Evolutionary conservation across 2,888 invertebrate species (phyloP).

Genomic region (Lochmaea crataegi): DNA sequence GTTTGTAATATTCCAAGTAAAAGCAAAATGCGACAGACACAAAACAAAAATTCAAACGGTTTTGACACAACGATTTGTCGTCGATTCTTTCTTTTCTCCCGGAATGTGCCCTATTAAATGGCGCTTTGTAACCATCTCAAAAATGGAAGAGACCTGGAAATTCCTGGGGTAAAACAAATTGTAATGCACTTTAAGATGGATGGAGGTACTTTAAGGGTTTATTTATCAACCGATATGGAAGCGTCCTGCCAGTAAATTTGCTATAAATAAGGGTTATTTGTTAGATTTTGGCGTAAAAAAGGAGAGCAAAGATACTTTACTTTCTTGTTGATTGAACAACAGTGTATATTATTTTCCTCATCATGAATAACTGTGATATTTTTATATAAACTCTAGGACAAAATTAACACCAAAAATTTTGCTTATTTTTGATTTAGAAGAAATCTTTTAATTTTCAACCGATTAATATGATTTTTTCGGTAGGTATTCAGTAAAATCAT

Average conservation of each 20-base stretch:
- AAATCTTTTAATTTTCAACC: too few species aligned
- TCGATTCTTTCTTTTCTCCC: not conserved
- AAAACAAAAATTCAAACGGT: not conserved
- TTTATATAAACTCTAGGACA: too few species aligned
- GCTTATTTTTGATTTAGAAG: too few species aligned
- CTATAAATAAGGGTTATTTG: slow-evolving; percentile 53
- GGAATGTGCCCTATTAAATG: slow-evolving; percentile 3
- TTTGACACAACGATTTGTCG: slow-evolving; percentile 1
- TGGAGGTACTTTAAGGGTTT: slow-evolving; percentile 46
- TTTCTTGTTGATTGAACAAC: not conserved
- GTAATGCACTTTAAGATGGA: slow-evolving; percentile 48
- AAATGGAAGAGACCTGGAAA: slow-evolving; percentile 15
- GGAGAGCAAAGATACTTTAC: slow-evolving; percentile 10
- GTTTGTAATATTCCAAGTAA: not conserved
- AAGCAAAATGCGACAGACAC: not conserved
- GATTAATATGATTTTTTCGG: too few species aligned
- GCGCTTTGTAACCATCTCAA: slow-evolving; percentile 7
- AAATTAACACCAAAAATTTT: too few species aligned
- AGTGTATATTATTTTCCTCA: too few species aligned
- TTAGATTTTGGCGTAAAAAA: slow-evolving; percentile 50
- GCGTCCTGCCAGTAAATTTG: slow-evolving; percentile 51
- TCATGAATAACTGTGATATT: too few species aligned
- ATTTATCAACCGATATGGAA: slow-evolving; percentile 46
- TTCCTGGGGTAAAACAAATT: slow-evolving; percentile 37
- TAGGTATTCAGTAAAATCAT: too few species aligned